phyloP scores from a whole-genome alignment of 2,113 vertebrate species.

The Chaenocephalus aceratus region DNA sequence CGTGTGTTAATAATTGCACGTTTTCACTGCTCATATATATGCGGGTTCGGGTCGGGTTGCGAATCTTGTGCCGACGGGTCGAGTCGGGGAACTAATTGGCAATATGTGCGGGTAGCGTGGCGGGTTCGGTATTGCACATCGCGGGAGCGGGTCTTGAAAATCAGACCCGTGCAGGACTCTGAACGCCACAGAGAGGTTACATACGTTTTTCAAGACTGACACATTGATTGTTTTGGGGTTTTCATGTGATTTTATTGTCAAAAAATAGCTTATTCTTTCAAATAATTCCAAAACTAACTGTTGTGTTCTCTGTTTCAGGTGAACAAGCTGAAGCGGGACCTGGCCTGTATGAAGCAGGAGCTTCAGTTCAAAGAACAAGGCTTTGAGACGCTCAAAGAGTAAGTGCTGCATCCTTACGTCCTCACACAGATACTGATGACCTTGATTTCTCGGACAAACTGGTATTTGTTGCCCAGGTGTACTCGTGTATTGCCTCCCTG shows the following conservation, averaged over 20 bases:
- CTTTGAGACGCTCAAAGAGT: slow-evolving; percentile 95
- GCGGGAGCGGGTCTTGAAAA: too few relatives aligned
- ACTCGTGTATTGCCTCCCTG: neutral
- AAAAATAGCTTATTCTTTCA: neutral
- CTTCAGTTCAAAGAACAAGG: slow-evolving; percentile 96
- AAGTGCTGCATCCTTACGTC: slow-evolving; percentile 48
- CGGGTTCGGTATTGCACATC: too few relatives aligned
- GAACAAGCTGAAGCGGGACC: slow-evolving; percentile 95
- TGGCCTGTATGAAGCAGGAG: slow-evolving; percentile 95
- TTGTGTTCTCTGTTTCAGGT: slow-evolving; percentile 82
- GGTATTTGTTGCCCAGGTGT: neutral
- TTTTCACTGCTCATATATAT: too few relatives aligned
- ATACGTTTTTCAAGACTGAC: too few relatives aligned
- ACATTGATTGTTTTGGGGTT: too few relatives aligned
- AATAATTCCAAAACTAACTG: neutral
- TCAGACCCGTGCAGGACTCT: too few relatives aligned
- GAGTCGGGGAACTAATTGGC: too few relatives aligned
- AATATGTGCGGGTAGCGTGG: too few relatives aligned
- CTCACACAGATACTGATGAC: neutral
- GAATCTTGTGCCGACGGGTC: too few relatives aligned
- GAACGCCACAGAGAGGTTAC: neutral
- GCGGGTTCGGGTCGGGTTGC: too few relatives aligned
- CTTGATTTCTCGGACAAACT: neutral
- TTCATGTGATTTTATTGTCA: too few relatives aligned
- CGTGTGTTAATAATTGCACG: too few relatives aligned